phyloP scores from a whole-genome alignment of 2,888 invertebrate genomes.

The Mayetiola destructor region DNA sequence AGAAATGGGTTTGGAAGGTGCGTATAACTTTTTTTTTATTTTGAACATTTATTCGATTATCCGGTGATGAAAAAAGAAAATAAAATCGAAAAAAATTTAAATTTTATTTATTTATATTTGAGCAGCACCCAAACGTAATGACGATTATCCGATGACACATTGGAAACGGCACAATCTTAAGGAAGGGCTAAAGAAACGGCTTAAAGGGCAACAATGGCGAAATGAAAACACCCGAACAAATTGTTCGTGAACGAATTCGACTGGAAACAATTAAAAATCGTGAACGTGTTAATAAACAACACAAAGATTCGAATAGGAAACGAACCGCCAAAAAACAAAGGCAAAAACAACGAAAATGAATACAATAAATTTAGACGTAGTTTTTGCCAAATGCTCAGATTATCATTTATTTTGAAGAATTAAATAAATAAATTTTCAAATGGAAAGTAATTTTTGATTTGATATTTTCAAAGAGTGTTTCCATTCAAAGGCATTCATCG shows the following conservation, averaged over 20 bases:
- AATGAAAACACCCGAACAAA: slow-evolving; percentile 58
- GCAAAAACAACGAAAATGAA: slow-evolving; percentile 15
- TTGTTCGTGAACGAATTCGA: slow-evolving; percentile 53
- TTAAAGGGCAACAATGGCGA: slow-evolving; percentile 37
- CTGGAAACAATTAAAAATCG: slow-evolving; percentile 46
- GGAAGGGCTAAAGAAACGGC: slow-evolving; percentile 42
- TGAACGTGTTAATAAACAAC: slow-evolving; percentile 36
- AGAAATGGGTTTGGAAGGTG: slow-evolving; percentile 28
- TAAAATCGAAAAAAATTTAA: neutral
- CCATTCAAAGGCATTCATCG: too few relatives aligned
- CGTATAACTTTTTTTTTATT: slow-evolving; percentile 19
- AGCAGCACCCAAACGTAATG: slow-evolving; percentile 13
- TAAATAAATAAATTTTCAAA: too few relatives aligned
- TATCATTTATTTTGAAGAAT: too few relatives aligned
- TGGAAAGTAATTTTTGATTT: too few relatives aligned
- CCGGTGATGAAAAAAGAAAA: neutral
- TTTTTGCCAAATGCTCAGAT: too few relatives aligned
- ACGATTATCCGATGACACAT: slow-evolving; percentile 42
- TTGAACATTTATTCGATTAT: neutral
- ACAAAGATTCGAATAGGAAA: slow-evolving; percentile 34
- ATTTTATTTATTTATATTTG: slow-evolving; percentile 16
- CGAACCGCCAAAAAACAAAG: slow-evolving; percentile 28
- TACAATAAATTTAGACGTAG: too few relatives aligned
- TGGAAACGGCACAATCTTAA: slow-evolving; percentile 71
- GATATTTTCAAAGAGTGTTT: too few relatives aligned